These are phyloP conservation scores for Macrochelys suwanniensis DNA, from an alignment of 2,797 vertebrate genomes.

Conservation along the genomic window DNA sequence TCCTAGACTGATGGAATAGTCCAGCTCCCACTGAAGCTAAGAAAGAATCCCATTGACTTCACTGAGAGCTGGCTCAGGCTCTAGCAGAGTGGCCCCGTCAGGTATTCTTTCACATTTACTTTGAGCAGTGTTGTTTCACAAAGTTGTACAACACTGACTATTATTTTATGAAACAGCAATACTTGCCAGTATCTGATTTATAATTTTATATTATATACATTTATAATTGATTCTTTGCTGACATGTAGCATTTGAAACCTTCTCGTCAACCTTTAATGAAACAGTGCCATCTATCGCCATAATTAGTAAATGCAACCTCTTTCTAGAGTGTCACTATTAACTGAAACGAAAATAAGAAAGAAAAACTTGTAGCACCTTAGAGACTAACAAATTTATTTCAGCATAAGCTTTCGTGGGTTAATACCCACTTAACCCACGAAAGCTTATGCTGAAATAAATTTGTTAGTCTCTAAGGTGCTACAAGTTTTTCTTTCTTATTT, in stretches of 20 bases:
- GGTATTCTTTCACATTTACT: neutral
- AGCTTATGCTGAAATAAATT: too few relatives aligned
- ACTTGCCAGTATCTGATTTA: neutral
- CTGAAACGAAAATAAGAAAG: too few relatives aligned
- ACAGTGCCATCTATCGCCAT: slow-evolving; percentile 78
- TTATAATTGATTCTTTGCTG: neutral
- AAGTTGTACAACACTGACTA: neutral
- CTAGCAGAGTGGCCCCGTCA: neutral
- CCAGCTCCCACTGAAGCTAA: neutral
- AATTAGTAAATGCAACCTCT: slow-evolving; percentile 32
- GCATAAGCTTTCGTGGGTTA: too few relatives aligned
- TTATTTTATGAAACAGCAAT: neutral
- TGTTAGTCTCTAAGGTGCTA: too few relatives aligned
- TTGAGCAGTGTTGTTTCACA: neutral
- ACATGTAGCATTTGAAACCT: fast-evolving
- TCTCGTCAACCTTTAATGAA: slow-evolving; percentile 27
- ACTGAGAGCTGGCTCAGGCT: neutral
- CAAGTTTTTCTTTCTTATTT: too few relatives aligned
- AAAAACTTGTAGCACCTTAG: too few relatives aligned
- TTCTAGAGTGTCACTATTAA: neutral
- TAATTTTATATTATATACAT: neutral
- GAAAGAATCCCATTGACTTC: neutral
- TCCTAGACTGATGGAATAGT: neutral
- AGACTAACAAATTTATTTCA: too few relatives aligned
- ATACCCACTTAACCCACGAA: too few relatives aligned